Base-by-base conservation (phyloP, 2,797 vertebrate species). In the Cossypha caffra region DNA sequence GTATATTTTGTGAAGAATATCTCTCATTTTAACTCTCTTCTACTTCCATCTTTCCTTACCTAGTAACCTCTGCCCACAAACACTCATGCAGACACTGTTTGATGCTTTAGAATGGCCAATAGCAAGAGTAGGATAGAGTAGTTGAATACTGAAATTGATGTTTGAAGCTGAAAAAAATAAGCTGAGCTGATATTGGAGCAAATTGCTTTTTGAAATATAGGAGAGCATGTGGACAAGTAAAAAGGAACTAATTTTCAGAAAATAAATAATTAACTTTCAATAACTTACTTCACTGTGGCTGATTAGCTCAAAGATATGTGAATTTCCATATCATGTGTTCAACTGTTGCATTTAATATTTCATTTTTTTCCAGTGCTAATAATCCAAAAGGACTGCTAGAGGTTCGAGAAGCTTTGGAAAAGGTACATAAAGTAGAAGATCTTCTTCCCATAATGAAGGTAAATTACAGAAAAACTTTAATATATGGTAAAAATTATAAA, bases 361-460 rank as follows among this genome's bases (percentile, higher is more conserved):
- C 25, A 23, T 38, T 88, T 76, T 94, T 81, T 90, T 75, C 62
- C 96, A 99, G 99, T 85, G 98, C 99, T 59, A 99, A 99, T 97
- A 99, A 99, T 93, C 99, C 99, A 20, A 98, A 99, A 97, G 99
- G 99, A 29, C 96, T 99, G 28, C 86, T 98, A 90, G 99, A 99
- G 74, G 99, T 99, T 57, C 98, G 98, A 54, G 99, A 99, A 97
- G 99, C 99, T 78, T 98, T 99, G 82, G 99, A 99, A 96, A 99
- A 99, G 79, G 99, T 99, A 11, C 98, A 99, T 96, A 99, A 98
- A 97, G 99, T 99, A 66, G 99, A 99, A 97, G 99, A 99, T 96
- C 98, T 99, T 73, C 99, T 99, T 96, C 99, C 99, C 31, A 99
- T 99, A 95, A 99, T 99, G 99, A 99, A 99, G 99, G 99, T 99